Percentiles rank a stretch among this genome's conserved stretches.
Evolutionary conservation across 2,797 vertebrate species (phyloP).

Genomic region (Euphonia xanthogaster): DNA sequence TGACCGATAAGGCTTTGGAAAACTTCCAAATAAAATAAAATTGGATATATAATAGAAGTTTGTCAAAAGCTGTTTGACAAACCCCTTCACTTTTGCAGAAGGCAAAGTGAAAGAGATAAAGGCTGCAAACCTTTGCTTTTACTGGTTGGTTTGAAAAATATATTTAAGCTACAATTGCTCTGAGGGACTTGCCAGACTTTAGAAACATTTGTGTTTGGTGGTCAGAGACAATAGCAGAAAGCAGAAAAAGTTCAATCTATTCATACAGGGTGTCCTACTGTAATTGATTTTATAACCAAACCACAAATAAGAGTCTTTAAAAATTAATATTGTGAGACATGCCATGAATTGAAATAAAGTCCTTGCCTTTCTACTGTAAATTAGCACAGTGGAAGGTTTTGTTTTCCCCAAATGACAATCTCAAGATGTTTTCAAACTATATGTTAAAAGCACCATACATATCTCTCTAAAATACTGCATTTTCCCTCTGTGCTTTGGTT

Average conservation of each 20-base stretch:
- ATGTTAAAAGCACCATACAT: constrained; percentile 10
- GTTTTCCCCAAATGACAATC: background rate
- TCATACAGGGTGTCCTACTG: background rate
- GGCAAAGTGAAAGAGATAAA: background rate
- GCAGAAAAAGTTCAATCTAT: background rate
- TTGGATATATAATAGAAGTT: background rate
- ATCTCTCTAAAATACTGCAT: background rate
- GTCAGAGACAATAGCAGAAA: background rate
- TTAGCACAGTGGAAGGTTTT: background rate
- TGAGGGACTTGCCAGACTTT: background rate
- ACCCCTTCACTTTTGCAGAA: background rate
- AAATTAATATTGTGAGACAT: background rate
- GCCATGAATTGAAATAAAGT: background rate
- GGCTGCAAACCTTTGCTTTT: background rate
- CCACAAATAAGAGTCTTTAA: background rate
- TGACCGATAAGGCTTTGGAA: background rate
- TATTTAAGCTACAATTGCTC: background rate
- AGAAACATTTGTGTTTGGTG: background rate
- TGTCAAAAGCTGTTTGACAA: background rate
- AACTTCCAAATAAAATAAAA: background rate
- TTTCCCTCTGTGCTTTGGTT: background rate
- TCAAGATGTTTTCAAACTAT: background rate
- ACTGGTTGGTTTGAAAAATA: background rate
- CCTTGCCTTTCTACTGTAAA: background rate
- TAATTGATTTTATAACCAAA: background rate